Conservation (phyloP, 2,113 vertebrate species). For the Glaucidium brasilianum region DNA sequence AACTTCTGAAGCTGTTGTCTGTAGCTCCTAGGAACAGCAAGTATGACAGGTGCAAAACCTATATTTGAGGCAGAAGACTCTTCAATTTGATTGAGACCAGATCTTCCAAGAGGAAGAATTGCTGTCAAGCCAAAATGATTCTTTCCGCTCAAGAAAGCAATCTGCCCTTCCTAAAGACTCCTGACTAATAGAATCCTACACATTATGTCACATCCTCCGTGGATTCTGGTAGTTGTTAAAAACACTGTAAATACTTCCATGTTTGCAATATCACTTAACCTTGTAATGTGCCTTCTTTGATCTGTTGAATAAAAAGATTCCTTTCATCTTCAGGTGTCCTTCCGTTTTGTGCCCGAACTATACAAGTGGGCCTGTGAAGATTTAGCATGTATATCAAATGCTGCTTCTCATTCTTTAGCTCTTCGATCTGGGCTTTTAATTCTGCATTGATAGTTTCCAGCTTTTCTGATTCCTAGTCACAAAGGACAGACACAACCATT, state of each 20-base stretch:
- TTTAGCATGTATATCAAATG: slow-evolving; percentile 99
- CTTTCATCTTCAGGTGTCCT: slow-evolving; percentile 94
- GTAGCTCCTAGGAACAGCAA: slow-evolving; percentile 67
- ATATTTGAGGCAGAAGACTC: slow-evolving; percentile 55
- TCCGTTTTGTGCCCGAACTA: slow-evolving; percentile 92
- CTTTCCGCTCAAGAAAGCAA: slow-evolving; percentile 6
- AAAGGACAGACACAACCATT: slow-evolving; percentile 12
- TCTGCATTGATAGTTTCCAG: slow-evolving; percentile 92
- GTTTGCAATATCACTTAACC: slow-evolving; percentile 68
- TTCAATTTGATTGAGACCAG: slow-evolving; percentile 37
- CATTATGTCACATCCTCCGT: slow-evolving; percentile 52
- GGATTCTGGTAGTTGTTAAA: slow-evolving; percentile 63
- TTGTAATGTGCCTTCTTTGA: slow-evolving; percentile 90
- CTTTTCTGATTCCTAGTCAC: slow-evolving; percentile 91
- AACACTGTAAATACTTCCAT: slow-evolving; percentile 35
- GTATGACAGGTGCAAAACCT: slow-evolving; percentile 61
- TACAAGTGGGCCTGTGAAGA: slow-evolving; percentile 95
- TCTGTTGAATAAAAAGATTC: slow-evolving; percentile 95
- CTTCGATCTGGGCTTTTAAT: slow-evolving; percentile 96
- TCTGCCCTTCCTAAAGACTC: slow-evolving; percentile 47
- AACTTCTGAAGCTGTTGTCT: slow-evolving; percentile 46
- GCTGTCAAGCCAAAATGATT: slow-evolving; percentile 5
- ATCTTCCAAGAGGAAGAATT: slow-evolving; percentile 36
- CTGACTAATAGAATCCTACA: slow-evolving; percentile 67
- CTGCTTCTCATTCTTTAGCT: slow-evolving; percentile 96